Base-by-base conservation (phyloP, 2,113 vertebrate genomes). In the Lampris incognitus region DNA sequence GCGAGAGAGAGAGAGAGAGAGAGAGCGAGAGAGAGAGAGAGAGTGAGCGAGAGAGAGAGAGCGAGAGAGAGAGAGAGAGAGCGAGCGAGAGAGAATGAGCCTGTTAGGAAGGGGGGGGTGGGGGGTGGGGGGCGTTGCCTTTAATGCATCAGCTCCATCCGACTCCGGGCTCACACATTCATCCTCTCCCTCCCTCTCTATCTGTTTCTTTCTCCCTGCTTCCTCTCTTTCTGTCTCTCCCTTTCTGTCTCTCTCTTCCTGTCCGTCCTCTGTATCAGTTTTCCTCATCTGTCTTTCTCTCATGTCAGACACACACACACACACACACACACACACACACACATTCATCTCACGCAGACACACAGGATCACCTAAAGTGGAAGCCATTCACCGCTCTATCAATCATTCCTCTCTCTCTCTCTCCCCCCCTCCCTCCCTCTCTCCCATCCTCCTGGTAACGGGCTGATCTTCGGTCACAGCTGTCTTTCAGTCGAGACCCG, bases 101-200 rank as follows among this genome's bases (percentile, higher is more conserved):
- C 24, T 24, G 24, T 24, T 24, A 24, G 24, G 24, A 40, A 8
- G 10, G 39, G 9, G 68, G 65, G 59, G 61, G 77, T 66, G 9
- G 68, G 65, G 59, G 61, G 77, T 66, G 66, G 65, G 71, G 92
- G 84, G 85, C 83, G 40, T 85, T 90, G 91, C 84, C 85, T 91
- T 92, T 92, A 92, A 92, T 84, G 69, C 90, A 87, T 92, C 89
- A 88, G 79, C 88, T 89, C 84, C 87, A 71, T 83, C 89, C 88
- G 72, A 80, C 80, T 64, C 76, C 54, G 82, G 88, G 84, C 84
- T 88, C 78, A 38, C 86, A 84, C 78, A 83, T 90, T 88, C 87
- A 72, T 89, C 83, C 79, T 52, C 71, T 66, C 79, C 57, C 68
- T 81, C 78, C 72, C 78, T 71, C 58, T 63, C 61, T 60, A 41